Conservation (phyloP, 2,888 invertebrate genomes). For the Heliconius cydno region DNA sequence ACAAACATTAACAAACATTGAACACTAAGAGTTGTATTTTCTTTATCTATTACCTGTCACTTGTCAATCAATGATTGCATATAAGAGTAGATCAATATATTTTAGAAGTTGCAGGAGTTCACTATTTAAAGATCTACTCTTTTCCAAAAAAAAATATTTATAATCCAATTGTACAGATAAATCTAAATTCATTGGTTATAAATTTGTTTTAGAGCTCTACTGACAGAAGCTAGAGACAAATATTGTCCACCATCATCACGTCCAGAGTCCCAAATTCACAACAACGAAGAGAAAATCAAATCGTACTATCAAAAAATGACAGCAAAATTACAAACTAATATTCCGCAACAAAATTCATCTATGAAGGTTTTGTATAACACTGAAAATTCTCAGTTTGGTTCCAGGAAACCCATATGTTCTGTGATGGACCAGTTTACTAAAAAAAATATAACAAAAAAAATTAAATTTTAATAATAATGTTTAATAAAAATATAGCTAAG, state of each 20-base stretch:
- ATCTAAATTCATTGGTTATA: background rate
- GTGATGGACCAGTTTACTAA: conserved; percentile 62
- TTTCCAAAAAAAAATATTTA: too few species aligned
- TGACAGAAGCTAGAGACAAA: conserved; percentile 71
- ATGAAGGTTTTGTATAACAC: conserved; percentile 56
- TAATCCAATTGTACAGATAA: background rate
- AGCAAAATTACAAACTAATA: conserved; percentile 58
- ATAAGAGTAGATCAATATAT: too few species aligned
- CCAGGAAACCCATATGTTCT: conserved; percentile 64
- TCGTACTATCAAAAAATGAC: conserved; percentile 56
- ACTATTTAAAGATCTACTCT: too few species aligned
- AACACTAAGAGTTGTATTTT: too few species aligned
- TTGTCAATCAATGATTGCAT: too few species aligned
- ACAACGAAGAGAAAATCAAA: conserved; percentile 63
- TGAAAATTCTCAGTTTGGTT: conserved; percentile 63
- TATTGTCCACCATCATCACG: conserved; percentile 57
- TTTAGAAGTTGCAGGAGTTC: too few species aligned
- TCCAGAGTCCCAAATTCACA: conserved; percentile 58
- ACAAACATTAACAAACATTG: too few species aligned
- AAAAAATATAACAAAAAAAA: conserved; percentile 55
- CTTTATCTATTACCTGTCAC: too few species aligned
- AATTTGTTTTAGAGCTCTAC: conserved; percentile 63
- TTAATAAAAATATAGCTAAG: background rate
- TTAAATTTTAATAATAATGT: background rate
- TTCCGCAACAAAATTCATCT: conserved; percentile 54